These are phyloP conservation scores for Calliopum simillimum DNA, from an alignment of 2,888 invertebrate species.

Conservation along the genomic window DNA sequence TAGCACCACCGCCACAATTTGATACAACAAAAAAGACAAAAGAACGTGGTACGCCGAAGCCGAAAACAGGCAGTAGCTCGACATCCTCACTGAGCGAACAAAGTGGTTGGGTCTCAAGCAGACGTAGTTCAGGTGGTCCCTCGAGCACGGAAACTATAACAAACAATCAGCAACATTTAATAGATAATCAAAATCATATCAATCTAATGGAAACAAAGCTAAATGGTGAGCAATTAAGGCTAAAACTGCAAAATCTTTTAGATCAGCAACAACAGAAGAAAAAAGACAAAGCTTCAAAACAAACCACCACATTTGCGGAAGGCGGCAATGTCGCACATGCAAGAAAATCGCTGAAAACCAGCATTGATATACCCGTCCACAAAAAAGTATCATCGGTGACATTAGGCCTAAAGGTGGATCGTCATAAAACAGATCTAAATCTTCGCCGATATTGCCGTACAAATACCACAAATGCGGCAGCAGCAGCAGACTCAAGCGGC, in stretches of 20 bases:
- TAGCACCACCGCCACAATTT: constrained; percentile 75
- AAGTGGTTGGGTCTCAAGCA: constrained; percentile 89
- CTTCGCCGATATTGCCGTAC: constrained; percentile 49
- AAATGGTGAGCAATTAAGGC: constrained; percentile 76
- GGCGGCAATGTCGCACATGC: constrained; percentile 24
- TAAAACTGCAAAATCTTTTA: constrained; percentile 73
- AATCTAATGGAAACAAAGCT: constrained; percentile 66
- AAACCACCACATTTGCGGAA: constrained; percentile 46
- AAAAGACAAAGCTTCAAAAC: constrained; percentile 43
- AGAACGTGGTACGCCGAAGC: constrained; percentile 45
- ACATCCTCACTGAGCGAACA: constrained; percentile 82
- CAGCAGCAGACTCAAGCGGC: constrained; percentile 53
- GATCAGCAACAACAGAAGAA: constrained; percentile 61
- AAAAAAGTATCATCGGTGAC: constrained; percentile 63
- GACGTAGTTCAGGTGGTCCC: constrained; percentile 74
- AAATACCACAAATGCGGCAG: constrained; percentile 37
- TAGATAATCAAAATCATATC: constrained; percentile 44
- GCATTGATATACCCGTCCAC: constrained; percentile 53
- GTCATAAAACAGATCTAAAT: constrained; percentile 55
- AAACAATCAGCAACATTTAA: constrained; percentile 47
- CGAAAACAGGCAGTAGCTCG: constrained; percentile 62
- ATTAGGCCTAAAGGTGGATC: constrained; percentile 58
- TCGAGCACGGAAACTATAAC: constrained; percentile 71
- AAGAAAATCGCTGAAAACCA: constrained; percentile 38
- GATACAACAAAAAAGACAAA: constrained; percentile 67